phyloP scores from a whole-genome alignment of 2,113 vertebrate genomes.

The Pedionomus torquatus region DNA sequence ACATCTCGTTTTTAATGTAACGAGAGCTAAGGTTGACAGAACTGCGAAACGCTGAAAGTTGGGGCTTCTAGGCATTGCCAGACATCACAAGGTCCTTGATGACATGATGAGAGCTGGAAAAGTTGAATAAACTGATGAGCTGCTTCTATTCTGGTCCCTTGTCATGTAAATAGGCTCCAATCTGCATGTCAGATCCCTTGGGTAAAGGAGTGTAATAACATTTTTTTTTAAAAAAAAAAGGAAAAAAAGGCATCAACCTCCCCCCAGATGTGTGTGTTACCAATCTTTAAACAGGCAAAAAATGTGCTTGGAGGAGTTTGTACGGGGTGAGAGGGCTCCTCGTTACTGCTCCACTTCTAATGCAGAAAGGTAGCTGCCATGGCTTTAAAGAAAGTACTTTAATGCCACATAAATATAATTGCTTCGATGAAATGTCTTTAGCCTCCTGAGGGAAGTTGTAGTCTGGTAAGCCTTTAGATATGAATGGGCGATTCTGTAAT shows the following conservation, averaged over 20 bases:
- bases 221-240: neutral
- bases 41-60: neutral
- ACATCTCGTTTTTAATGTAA: neutral
- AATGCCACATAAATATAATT: constrained; percentile 64
- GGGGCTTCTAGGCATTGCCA: neutral
- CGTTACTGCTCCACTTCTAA: neutral
- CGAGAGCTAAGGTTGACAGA: constrained; percentile 15
- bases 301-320: neutral
- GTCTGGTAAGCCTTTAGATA: constrained; percentile 55
- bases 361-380: neutral
- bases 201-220: neutral
- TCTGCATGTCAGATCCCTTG: constrained; percentile 34
- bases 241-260: neutral
- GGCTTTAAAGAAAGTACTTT: constrained; percentile 29
- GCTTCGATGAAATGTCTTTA: constrained; percentile 59
- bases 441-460: constrained; percentile 64
- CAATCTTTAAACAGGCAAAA: constrained; percentile 24
- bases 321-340: neutral
- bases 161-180: constrained; percentile 51
- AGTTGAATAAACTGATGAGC: constrained; percentile 32
- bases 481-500: constrained; percentile 63
- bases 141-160: constrained; percentile 41
- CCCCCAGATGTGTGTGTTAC: neutral
- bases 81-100: constrained; percentile 43
- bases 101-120: constrained; percentile 29